phyloP scores from a whole-genome alignment of 2,113 vertebrate genomes.

The Podiceps cristatus region DNA sequence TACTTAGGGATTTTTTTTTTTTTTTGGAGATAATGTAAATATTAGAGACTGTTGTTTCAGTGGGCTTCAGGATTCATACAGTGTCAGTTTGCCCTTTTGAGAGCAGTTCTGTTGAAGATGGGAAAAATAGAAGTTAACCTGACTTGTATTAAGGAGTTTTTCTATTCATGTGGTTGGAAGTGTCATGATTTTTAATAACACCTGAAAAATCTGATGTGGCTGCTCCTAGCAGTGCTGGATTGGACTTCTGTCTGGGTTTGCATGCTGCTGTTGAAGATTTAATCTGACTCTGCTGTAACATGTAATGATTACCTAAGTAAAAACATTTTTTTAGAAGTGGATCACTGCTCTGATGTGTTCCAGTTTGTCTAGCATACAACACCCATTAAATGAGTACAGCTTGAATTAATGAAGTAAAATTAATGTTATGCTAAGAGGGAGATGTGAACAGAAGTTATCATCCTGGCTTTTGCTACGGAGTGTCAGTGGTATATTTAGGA shows the following conservation, averaged over 20 bases:
- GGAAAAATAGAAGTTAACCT: neutral
- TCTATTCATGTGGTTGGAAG: neutral
- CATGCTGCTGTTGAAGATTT: neutral
- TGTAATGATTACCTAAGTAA: neutral
- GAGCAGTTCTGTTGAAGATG: neutral
- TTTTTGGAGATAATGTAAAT: neutral
- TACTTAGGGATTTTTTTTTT: neutral
- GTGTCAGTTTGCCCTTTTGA: neutral
- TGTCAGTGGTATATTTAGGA: neutral
- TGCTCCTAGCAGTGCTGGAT: neutral
- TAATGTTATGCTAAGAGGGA: neutral
- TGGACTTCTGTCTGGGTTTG: neutral
- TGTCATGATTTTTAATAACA: neutral
- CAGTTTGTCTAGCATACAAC: neutral
- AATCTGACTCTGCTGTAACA: neutral
- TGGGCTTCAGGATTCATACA: neutral
- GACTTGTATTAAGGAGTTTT: neutral
- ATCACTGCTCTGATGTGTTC: neutral
- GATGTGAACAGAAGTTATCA: neutral
- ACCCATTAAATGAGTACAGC: neutral
- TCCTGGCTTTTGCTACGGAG: fast-evolving
- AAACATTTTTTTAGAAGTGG: neutral
- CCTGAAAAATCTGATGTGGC: neutral
- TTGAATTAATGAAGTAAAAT: neutral
- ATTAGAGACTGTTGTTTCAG: neutral